phyloP scores from a whole-genome alignment of 1,140 invertebrate genomes.

The Chionoecetes opilio region DNA sequence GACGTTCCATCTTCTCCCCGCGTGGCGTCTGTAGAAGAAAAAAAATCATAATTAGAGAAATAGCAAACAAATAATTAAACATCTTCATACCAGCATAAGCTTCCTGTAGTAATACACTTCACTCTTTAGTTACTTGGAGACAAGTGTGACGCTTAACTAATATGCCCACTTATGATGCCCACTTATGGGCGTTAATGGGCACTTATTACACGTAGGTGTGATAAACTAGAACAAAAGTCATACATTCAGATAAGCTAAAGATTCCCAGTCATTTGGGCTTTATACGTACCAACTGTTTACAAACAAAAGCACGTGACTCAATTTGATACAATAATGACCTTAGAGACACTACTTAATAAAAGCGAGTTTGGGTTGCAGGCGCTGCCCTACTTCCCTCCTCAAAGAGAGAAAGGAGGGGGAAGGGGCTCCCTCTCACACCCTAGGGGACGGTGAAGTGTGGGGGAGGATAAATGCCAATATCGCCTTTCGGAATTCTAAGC shows the following conservation, averaged over 20 bases:
- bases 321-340: background rate
- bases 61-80: slow-evolving; percentile 55
- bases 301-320: slow-evolving; percentile 64
- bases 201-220: slow-evolving; percentile 40
- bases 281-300: slow-evolving; percentile 67
- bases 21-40: slow-evolving; percentile 78
- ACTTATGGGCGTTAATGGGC: too few species aligned
- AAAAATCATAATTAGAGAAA: slow-evolving; percentile 60
- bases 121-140: background rate
- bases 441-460: slow-evolving; percentile 67
- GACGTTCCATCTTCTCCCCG: slow-evolving; percentile 81
- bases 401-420: slow-evolving; percentile 65
- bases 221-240: background rate
- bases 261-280: background rate
- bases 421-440: slow-evolving; percentile 72
- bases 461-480: slow-evolving; percentile 80
- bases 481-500: slow-evolving; percentile 31
- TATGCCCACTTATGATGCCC: background rate
- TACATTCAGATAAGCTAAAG: slow-evolving; percentile 37
- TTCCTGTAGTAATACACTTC: background rate
- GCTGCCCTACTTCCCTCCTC: slow-evolving; percentile 57
- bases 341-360: background rate
- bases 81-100: background rate
- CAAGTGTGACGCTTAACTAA: background rate
- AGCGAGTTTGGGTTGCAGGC: slow-evolving; percentile 51